A percentile compares a stretch with the other conserved stretches of the same genome.
These are phyloP conservation scores for Limenitis arthemis DNA, from an alignment of 2,888 invertebrate genomes.

Conservation along the genomic window DNA sequence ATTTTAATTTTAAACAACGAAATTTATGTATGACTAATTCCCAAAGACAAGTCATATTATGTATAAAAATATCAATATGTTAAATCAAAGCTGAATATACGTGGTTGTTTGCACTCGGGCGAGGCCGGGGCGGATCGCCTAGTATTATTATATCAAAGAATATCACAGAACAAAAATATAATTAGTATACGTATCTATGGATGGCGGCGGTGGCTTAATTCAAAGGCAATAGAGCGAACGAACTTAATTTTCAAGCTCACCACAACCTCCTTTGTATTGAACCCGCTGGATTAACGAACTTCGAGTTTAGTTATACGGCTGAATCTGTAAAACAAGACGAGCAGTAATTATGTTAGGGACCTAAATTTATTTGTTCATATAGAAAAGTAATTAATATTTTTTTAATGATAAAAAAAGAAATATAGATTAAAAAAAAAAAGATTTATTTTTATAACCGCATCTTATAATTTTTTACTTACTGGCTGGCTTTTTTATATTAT, in stretches of 20 bases:
- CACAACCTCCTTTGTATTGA: constrained; percentile 64
- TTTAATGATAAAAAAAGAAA: too few relatives aligned
- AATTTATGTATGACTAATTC: too few relatives aligned
- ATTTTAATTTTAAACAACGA: too few relatives aligned
- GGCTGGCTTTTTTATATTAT: too few relatives aligned
- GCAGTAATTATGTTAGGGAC: constrained; percentile 5
- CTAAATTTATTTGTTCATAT: not conserved
- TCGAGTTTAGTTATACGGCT: constrained; percentile 41
- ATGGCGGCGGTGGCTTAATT: constrained; percentile 47
- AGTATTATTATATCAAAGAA: not conserved
- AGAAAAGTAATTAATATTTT: too few relatives aligned
- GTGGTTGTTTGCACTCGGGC: too few relatives aligned
- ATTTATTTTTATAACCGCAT: not conserved
- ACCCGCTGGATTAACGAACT: constrained; percentile 57
- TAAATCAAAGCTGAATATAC: too few relatives aligned
- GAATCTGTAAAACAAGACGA: constrained; percentile 18
- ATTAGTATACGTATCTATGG: constrained; percentile 20
- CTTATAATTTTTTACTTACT: constrained; percentile 3
- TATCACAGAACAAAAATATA: not conserved
- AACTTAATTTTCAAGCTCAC: constrained; percentile 68
- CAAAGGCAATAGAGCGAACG: constrained; percentile 63
- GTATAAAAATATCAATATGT: too few relatives aligned
- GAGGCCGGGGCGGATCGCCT: not conserved
- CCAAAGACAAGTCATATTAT: too few relatives aligned
- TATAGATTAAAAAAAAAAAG: too few relatives aligned